phyloP scores from a whole-genome alignment of 1,140 invertebrate genomes.

The Sitobion miscanthi region DNA sequence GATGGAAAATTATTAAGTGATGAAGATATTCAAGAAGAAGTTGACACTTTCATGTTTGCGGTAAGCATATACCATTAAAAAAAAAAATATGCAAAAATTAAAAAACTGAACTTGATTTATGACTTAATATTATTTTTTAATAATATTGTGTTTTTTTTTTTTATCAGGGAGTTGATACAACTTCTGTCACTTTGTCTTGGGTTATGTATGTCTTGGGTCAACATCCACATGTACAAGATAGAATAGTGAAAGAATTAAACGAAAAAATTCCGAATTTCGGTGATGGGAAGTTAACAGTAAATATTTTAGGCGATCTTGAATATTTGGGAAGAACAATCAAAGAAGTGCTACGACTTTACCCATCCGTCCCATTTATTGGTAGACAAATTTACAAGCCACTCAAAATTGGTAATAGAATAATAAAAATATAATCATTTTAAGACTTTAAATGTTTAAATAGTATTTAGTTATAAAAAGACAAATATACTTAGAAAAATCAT shows the following conservation, averaged over 20 bases:
- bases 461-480: not conserved
- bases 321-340: conserved; percentile 66
- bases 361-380: conserved; percentile 64
- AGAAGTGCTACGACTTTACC: conserved; percentile 64
- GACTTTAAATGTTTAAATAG: no score
- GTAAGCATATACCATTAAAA: conserved; percentile 63
- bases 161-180: conserved; percentile 38
- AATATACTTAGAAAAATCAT: not conserved
- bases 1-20: conserved; percentile 61
- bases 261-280: conserved; percentile 62
- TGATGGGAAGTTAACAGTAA: conserved; percentile 59
- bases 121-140: not conserved
- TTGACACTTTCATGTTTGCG: conserved; percentile 75
- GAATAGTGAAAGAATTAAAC: conserved; percentile 63
- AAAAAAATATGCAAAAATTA: not conserved
- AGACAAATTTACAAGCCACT: conserved; percentile 51
- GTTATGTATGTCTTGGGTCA: conserved; percentile 64
- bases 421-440: not conserved
- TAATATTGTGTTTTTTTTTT: not conserved
- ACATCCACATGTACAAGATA: conserved; percentile 65
- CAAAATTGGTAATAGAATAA: conserved; percentile 39
- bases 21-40: conserved; percentile 68
- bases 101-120: not conserved
- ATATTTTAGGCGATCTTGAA: conserved; percentile 63
- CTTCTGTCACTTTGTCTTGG: conserved; percentile 63